Conservation (phyloP, 2,797 vertebrate species). For the Rousettus madagascariensis region DNA sequence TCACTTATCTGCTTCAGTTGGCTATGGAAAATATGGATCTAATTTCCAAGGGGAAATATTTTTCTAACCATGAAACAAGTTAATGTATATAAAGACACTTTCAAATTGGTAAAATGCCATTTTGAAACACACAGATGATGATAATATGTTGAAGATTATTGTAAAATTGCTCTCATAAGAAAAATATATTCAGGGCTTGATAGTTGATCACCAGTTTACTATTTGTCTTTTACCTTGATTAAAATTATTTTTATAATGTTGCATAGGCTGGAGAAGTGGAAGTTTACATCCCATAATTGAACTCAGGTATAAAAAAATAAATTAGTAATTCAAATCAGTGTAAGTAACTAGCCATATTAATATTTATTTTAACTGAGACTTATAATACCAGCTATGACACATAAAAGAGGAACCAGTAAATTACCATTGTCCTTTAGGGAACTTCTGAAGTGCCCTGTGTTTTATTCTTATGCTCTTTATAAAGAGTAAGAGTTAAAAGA, state of each 20-base stretch:
- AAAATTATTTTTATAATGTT: not conserved
- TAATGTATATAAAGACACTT: not conserved
- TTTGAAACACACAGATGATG: not conserved
- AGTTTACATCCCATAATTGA: not conserved
- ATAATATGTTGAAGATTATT: not conserved
- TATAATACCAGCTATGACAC: not conserved
- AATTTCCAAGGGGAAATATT: not conserved
- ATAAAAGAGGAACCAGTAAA: not conserved
- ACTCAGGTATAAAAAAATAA: not conserved
- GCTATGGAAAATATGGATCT: not conserved
- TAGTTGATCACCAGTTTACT: not conserved
- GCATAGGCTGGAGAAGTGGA: not conserved
- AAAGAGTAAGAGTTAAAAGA: not conserved
- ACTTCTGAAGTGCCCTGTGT: not conserved
- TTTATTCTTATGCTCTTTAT: not conserved
- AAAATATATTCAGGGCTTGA: not conserved
- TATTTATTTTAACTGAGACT: slow-evolving; percentile 22
- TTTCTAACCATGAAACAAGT: not conserved
- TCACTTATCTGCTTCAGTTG: not conserved
- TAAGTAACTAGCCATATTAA: not conserved
- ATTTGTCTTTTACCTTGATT: not conserved
- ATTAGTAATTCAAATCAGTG: not conserved
- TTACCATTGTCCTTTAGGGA: not conserved
- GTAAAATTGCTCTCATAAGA: not conserved
- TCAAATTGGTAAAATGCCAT: not conserved